Conservation (phyloP, 2,888 invertebrate genomes). For the Pyrgus malvae region DNA sequence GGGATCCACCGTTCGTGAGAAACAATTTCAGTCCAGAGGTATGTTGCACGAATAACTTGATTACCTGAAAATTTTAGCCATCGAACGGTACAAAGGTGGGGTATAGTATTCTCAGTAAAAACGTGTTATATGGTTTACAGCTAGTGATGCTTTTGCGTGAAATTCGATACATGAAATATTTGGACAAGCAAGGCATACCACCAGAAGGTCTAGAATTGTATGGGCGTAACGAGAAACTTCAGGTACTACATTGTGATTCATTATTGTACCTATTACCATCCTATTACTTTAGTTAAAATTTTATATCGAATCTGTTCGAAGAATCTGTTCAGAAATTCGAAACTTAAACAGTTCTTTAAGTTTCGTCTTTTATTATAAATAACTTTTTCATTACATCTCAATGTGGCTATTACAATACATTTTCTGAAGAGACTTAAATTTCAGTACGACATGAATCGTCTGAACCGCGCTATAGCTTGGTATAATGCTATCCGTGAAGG, state of each 20-base stretch:
- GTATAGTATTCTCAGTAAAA: too few species aligned
- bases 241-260: slow-evolving; percentile 60
- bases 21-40: slow-evolving; percentile 87
- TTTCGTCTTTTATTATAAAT: too few species aligned
- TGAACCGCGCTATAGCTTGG: slow-evolving; percentile 86
- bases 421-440: too few species aligned
- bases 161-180: slow-evolving; percentile 88
- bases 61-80: not conserved
- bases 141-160: slow-evolving; percentile 89
- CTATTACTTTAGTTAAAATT: too few species aligned
- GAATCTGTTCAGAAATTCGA: too few species aligned
- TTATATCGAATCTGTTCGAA: too few species aligned
- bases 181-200: slow-evolving; percentile 84
- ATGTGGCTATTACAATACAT: too few species aligned
- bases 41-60: slow-evolving; percentile 23
- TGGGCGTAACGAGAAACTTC: slow-evolving; percentile 85
- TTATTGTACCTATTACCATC: too few species aligned
- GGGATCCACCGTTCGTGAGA: slow-evolving; percentile 77
- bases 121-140: slow-evolving; percentile 54
- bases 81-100: too few species aligned
- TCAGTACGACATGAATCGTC: slow-evolving; percentile 79
- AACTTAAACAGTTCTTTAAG: too few species aligned
- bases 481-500: slow-evolving; percentile 90
- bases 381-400: too few species aligned
- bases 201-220: slow-evolving; percentile 84